Base-by-base conservation (phyloP, 2,888 invertebrate species). In the Tanytarsus gracilentus region DNA sequence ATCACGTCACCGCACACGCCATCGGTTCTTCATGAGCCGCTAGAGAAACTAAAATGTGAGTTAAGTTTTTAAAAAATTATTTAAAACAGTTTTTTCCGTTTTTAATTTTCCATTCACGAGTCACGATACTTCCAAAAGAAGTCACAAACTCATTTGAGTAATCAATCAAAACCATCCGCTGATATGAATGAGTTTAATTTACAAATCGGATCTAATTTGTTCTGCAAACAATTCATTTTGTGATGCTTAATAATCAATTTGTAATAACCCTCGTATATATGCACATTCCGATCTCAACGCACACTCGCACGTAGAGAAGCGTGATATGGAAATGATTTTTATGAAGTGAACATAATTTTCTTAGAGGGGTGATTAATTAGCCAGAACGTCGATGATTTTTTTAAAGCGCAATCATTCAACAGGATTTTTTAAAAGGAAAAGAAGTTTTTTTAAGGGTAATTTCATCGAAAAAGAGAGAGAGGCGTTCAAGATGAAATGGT, bases 11-110 rank as follows among this genome's bases (percentile, higher is more conserved):
- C 78, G 53, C 81, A 82, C 67, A 79, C 81, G 63, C 71, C 74
- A 60, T 64, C 65, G 62, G 64, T 66, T 58, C 62, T 67, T 33
- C 82, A 83, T 69, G 84, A 84, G 71, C 84, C 85, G 25, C 70
- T 85, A 67, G 84, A 85, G 77, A 85, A 85, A 74, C 77, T 85
- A 68, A 84, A 84, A 81, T 80, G 85, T 82, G 71, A 74, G 74
- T 74, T 18, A 8, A 30, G n/a, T n/a, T 5, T n/a, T 14, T 44
- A 14, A 18, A 14, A n/a, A n/a, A n/a, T n/a, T n/a, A n/a, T n/a
- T n/a, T n/a, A n/a, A n/a, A n/a, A n/a, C n/a, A n/a, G n/a, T 2
- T 33, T 5, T 11, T 36, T 3, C 4, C 6, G 1, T 6, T 52
- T 30, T 29, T 8, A 52, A 52, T 2, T 29, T 30, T 1, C 16